Evolutionary conservation across 1,140 invertebrate genomes (phyloP), one percentile per base, ranked within the genome.

Genomic region (Apis cerana): DNA sequence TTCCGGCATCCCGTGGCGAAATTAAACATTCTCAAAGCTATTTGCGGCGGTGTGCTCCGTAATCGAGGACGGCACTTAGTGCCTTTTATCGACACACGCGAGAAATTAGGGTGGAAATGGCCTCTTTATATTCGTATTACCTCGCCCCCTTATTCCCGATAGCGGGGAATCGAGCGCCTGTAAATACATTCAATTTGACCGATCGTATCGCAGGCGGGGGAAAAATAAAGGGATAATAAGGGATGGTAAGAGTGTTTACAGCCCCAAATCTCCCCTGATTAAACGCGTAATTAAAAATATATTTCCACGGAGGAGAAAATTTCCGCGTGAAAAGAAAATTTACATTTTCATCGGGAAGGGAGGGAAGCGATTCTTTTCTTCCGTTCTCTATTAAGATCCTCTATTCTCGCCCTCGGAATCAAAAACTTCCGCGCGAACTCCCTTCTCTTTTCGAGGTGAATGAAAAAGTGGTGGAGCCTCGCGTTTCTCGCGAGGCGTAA

Each of bases 1-100:
- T 83, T 76, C 77, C 68, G n/a, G 70, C 67, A 75, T 78, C 87
- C 65, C 75, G 77, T 75, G 13, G 69, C 70, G 64, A 70, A 85
- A 88, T 89, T 89, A 89, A 88, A 89, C 88, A 89, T 89, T 86
- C 88, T 80, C 84, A 43, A 84, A 76, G 84, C 87, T 88, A 83
- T 89, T 82, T 86, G 85, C 87, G 84, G 69, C 61, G 62, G 77
- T 75, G 81, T 65, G 87, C 61, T 48, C 67, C 70, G 75, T 80
- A 86, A 88, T 89, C 84, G 87, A 72, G 78, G 68, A 77, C 62
- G 84, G 78, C 75, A 86, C 78, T 89, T 84, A 88, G 81, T 75
- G 76, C 64, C 77, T 74, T 88, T 88, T 88, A 86, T 89, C 88
- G 88, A 72, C 84, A 75, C 62, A 78, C 62, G 62, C 70, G 68